Base-by-base conservation (phyloP, 2,113 vertebrate genomes). In the Collichthys lucidus region DNA sequence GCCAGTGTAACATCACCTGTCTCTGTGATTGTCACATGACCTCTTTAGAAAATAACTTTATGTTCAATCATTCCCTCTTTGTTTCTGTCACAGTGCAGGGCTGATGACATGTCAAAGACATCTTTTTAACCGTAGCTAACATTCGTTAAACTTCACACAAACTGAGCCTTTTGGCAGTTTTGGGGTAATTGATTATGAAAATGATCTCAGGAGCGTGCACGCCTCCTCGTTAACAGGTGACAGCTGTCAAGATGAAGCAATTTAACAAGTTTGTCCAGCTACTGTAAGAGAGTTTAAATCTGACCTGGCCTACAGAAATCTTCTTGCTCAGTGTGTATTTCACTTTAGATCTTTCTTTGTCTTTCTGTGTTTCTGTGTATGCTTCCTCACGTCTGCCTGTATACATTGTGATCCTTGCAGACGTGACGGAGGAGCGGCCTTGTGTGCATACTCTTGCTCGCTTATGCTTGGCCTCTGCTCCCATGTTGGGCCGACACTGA, bases 401-500 rank as follows among this genome's bases (percentile, higher is more conserved):
- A 11, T 24, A 8, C 15, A 15, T 11, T 2, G 15, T 5, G 11
- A 19, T 62, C 42, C 61, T 10, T 29, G 46, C 44, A 17, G 42
- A 42, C 29, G 55, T 4, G 20, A 69, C 47, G 35, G 55, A 68
- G 64, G 14, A 16, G 14, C 14, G 4, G 42, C 4, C 29, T 20
- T 24, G 74, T 64, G 40, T 44, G 50, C 66, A 55, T 52, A 57
- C 31, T 47, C 68, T 35, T 35, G 17, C 59, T 77, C 69, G 11
- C 44, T 56, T 61, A 46, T 40, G 56, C 31, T 4, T 56, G 7
- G 69, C 60, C 55, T 72, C 10, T 40, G 75, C 26, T 63, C 50
- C 20, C 19, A 20, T 60, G 90, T 86, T 40, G 47, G 67, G 40
- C 52, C 29, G 1, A 53, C 14, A 11, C 71, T 47, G 78, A 87